Conservation (phyloP, 2,113 vertebrate genomes). For the Myxocyprinus asiaticus region DNA sequence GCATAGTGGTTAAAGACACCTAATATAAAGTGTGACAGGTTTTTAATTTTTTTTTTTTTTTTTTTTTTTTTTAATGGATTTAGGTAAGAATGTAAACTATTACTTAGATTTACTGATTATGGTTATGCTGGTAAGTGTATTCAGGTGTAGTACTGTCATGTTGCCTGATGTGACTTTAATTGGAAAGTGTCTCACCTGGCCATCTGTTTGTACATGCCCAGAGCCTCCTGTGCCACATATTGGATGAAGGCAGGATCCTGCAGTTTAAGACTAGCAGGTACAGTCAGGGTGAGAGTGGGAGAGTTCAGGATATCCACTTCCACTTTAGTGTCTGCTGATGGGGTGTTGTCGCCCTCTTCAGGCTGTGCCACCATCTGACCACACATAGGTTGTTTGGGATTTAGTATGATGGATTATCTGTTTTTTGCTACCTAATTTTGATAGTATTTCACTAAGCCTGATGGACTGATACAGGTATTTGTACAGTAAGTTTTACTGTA, state of each 20-base stretch:
- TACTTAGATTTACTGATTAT: no score
- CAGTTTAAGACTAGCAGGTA: constrained; percentile 73
- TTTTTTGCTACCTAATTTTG: no score
- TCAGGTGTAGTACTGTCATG: neutral
- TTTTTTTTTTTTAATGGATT: no score
- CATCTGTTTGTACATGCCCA: constrained; percentile 80
- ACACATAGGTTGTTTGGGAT: neutral
- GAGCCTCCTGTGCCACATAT: constrained; percentile 77
- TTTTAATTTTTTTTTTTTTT: no score
- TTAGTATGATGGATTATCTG: neutral
- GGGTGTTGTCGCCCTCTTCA: constrained; percentile 55
- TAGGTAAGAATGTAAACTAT: no score
- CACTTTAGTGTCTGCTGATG: constrained; percentile 69
- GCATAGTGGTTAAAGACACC: no score
- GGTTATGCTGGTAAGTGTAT: no score
- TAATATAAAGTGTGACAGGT: no score
- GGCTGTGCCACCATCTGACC: constrained; percentile 72
- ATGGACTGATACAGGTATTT: no score
- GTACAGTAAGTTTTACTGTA: no score
- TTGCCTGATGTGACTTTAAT: neutral
- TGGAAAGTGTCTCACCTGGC: constrained; percentile 53
- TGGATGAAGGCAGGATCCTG: constrained; percentile 79
- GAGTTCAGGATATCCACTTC: constrained; percentile 81
- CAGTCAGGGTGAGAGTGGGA: constrained; percentile 73
- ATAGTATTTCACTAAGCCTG: no score